These are phyloP conservation scores for Palloptera scutellata DNA, from an alignment of 2,888 invertebrate genomes.

Conservation along the genomic window DNA sequence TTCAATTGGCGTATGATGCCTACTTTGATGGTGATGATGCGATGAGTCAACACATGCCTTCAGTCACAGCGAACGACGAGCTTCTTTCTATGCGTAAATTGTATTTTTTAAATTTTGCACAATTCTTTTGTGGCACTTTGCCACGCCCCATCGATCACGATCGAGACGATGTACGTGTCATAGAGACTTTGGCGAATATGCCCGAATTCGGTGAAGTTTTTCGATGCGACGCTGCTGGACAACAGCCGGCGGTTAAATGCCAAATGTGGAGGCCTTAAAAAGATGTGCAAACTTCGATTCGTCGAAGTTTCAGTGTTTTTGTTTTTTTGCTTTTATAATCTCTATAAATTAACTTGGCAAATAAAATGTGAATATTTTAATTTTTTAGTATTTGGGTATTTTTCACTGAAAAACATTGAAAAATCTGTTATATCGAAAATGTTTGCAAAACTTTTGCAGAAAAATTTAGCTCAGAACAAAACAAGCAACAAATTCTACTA, in stretches of 20 bases:
- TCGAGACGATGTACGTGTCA: constrained; percentile 51
- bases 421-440: too few species aligned
- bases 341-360: too few species aligned
- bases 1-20: constrained; percentile 51
- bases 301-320: neutral
- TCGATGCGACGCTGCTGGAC: constrained; percentile 35
- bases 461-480: too few species aligned
- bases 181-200: constrained; percentile 46
- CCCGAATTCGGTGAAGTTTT: constrained; percentile 47
- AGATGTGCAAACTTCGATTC: neutral
- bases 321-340: neutral
- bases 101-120: constrained; percentile 52
- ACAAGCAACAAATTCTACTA: too few species aligned
- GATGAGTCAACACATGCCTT: neutral
- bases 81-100: constrained; percentile 36
- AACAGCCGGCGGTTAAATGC: constrained; percentile 25
- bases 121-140: constrained; percentile 54
- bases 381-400: too few species aligned
- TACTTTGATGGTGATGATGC: constrained; percentile 40
- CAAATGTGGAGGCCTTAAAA: constrained; percentile 32
- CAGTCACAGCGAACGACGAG: neutral
- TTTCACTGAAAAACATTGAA: too few species aligned
- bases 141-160: constrained; percentile 51
- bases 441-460: too few species aligned
- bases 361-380: too few species aligned